Evolutionary conservation across 2,888 invertebrate genomes (phyloP), one percentile per base, ranked within the genome.

Genomic region (Melolontha melolontha): DNA sequence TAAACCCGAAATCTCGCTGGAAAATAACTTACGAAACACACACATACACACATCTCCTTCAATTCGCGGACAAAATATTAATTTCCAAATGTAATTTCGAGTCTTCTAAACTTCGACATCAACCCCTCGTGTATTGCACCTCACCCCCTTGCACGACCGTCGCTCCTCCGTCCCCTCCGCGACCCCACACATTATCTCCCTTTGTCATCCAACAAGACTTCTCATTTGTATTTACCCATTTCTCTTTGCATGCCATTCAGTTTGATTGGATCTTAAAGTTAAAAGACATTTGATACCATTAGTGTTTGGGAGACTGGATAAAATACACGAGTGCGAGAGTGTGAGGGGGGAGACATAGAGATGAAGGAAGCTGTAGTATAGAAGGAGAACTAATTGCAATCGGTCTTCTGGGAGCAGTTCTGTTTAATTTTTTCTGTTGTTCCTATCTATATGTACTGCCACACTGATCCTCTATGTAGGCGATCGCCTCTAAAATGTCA

Each of bases 231-330:
- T 59, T 59, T 59, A 59, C 42, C 17, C 59, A 44, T 44, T 44
- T 59, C 59, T 59, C 34, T 72, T 72, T 72, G 73, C 73, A 71
- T 73, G 73, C 71, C 64, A 73, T 71, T 69, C 71, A 57, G 67
- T 71, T 65, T 72, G 73, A 73, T 73, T 73, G 73, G 73, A 72
- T 73, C 72, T 73, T 72, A 71, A 70, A 73, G 59, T 73, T 73
- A 72, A 73, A 66, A 71, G 73, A 72, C 72, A 72, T 72, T 72
- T 72, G 72, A 73, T 73, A 70, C 71, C 73, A 72, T 72, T 73
- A 72, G 73, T 59, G 59, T 27, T 34, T 34, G 34, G 34, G 34
- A 34, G 44, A 41, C 16, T 22, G 55, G 55, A 55, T 55, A 55
- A 55, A 55, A 34, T 34, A 34, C 34, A 10, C 34, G 34, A 34